phyloP scores from a whole-genome alignment of 2,797 vertebrate genomes.

The Nannoperca obscura region DNA sequence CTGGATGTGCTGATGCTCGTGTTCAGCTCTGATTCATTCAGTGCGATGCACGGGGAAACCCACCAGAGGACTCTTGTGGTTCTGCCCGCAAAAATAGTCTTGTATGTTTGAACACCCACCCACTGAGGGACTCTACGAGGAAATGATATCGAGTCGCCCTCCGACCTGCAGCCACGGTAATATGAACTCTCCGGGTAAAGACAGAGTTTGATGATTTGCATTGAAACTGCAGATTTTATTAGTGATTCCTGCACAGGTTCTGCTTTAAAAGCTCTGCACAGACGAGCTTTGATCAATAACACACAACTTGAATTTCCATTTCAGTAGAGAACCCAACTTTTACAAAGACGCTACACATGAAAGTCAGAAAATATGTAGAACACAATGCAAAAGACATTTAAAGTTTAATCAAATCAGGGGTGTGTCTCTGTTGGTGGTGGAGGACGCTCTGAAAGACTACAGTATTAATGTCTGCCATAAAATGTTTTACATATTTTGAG shows the following conservation, averaged over 20 bases:
- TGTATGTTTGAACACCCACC: conserved; percentile 16
- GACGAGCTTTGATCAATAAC: neutral
- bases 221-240: neutral
- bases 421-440: neutral
- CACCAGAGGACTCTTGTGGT: conserved; percentile 27
- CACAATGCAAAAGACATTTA: neutral
- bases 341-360: neutral
- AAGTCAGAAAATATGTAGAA: neutral
- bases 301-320: neutral
- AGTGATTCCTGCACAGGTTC: neutral
- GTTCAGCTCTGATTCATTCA: conserved; percentile 51
- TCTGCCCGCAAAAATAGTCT: conserved; percentile 27
- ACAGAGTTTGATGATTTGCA: neutral
- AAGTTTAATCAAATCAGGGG: neutral
- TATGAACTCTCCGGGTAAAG: conserved; percentile 17
- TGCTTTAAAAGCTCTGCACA: neutral
- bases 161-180: conserved; percentile 9
- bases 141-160: conserved; percentile 11
- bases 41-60: conserved; percentile 35
- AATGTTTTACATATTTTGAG: neutral
- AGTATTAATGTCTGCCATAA: neutral
- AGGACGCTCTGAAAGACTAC: neutral
- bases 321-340: neutral
- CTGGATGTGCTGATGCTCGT: conserved; percentile 32
- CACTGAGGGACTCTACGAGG: conserved; percentile 21